Evolutionary conservation across 1,140 invertebrate species (phyloP).

Genomic region (Littorina saxatilis): DNA sequence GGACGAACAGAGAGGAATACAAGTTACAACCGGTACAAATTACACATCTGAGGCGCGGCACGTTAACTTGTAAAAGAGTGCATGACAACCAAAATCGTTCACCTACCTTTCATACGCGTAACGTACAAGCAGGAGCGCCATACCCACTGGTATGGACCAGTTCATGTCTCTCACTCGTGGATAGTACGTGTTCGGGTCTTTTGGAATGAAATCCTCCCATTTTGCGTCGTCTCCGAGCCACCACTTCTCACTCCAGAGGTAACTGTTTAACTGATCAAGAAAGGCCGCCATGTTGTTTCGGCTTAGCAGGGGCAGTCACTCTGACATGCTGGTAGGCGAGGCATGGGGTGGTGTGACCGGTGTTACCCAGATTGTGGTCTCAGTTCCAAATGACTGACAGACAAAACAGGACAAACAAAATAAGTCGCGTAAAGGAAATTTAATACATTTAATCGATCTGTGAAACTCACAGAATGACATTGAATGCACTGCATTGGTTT

Average conservation of each 20-base stretch:
- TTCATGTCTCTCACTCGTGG: constrained; percentile 45
- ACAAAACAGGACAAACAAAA: not conserved
- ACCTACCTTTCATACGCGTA: constrained; percentile 51
- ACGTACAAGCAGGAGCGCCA: constrained; percentile 44
- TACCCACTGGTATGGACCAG: constrained; percentile 46
- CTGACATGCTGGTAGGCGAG: not conserved
- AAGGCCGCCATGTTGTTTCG: constrained; percentile 47
- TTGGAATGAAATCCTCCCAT: constrained; percentile 49
- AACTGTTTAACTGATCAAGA: constrained; percentile 31
- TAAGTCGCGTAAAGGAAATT: too few species aligned
- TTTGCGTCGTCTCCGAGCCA: constrained; percentile 50
- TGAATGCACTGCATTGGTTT: not conserved
- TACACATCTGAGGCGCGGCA: too few species aligned
- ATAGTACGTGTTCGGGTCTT: constrained; percentile 44
- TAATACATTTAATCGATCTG: too few species aligned
- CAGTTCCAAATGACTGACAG: not conserved
- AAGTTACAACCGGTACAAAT: too few species aligned
- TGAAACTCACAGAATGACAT: too few species aligned
- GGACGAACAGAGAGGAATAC: too few species aligned
- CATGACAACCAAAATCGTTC: too few species aligned
- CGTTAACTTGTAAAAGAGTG: too few species aligned
- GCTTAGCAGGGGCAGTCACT: constrained; percentile 32
- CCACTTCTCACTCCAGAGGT: constrained; percentile 49
- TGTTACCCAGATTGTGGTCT: too few species aligned
- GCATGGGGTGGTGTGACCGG: constrained; percentile 7